Base-by-base conservation (phyloP, 2,113 vertebrate species). In the Nestor notabilis region DNA sequence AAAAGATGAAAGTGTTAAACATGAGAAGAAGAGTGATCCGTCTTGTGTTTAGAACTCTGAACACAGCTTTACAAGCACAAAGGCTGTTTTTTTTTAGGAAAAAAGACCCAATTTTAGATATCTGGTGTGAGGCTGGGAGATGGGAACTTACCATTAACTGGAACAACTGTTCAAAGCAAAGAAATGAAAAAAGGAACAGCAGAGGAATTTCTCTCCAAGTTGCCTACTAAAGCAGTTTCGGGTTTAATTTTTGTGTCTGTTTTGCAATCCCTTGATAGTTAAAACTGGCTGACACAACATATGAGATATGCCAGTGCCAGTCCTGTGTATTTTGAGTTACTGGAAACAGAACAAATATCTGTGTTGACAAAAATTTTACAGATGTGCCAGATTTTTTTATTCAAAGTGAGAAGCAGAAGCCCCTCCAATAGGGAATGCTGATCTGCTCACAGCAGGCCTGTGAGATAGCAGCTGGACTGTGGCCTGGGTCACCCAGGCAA, bases 221-320 rank as follows among this genome's bases (percentile, higher is more conserved):
- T 92, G 83, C 86, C 80, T 90, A 96, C 93, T 81, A 64, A 94
- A 90, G 94, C 89, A 96, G 74, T 86, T 93, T 97, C 79, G 29
- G 50, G 70, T 85, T 87, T 89, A 77, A 78, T 75, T 96, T 95
- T 87, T 6, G 9, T 80, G 91, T 78, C 87, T 91, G 76, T 97
- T 97, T 94, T 95, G 93, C 90, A 95, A 95, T 97, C 84, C 71
- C 90, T 97, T 85, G 84, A 87, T 77, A 93, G 94, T 84, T 92
- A 94, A 81, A 97, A 96, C 75, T 93, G 91, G 94, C 94, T 96
- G 92, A 97, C 86, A 95, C 94, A 95, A 95, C 85, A 96, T 72
- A 92, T 63, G 66, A 96, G 92, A 96, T 97, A 83, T 50, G 56
- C 58, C 81, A 87, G 63, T 91, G 89, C 86, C 89, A 82, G 56